Percentiles rank a stretch among this genome's conserved stretches.
Evolutionary conservation across 2,888 invertebrate species (phyloP).

Genomic region (Cryptocephalus primarius): DNA sequence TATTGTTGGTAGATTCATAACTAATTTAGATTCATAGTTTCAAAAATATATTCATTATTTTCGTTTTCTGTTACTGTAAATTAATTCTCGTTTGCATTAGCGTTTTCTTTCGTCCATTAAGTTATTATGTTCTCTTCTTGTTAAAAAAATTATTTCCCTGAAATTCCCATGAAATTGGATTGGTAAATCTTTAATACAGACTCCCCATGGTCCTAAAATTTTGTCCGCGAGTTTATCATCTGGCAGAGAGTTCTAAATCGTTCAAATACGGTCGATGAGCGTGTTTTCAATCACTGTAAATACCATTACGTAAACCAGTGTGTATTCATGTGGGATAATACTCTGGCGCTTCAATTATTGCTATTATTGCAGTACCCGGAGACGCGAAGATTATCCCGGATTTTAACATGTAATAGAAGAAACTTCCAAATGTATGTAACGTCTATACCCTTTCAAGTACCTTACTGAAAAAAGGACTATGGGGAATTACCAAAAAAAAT

Average conservation of each 20-base stretch:
- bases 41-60: too few species aligned
- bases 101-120: too few species aligned
- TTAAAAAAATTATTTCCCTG: too few species aligned
- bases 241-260: slow-evolving; percentile 7
- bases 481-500: not conserved
- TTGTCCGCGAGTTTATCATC: too few species aligned
- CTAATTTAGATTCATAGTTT: too few species aligned
- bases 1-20: too few species aligned
- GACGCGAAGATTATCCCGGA: slow-evolving; percentile 33
- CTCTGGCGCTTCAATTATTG: slow-evolving; percentile 35
- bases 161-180: too few species aligned
- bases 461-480: not conserved
- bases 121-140: too few species aligned
- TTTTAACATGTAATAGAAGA: slow-evolving; percentile 31
- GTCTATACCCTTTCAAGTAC: slow-evolving; percentile 17
- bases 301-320: slow-evolving; percentile 35
- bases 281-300: slow-evolving; percentile 38
- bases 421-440: slow-evolving; percentile 28
- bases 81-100: too few species aligned
- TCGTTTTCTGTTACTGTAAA: too few species aligned
- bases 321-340: slow-evolving; percentile 37
- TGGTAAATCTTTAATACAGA: too few species aligned
- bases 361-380: slow-evolving; percentile 33
- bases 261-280: slow-evolving; percentile 26
- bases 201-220: too few species aligned